These are phyloP conservation scores for Calliphora vicina DNA, from an alignment of 1,140 invertebrate genomes.

Conservation along the genomic window DNA sequence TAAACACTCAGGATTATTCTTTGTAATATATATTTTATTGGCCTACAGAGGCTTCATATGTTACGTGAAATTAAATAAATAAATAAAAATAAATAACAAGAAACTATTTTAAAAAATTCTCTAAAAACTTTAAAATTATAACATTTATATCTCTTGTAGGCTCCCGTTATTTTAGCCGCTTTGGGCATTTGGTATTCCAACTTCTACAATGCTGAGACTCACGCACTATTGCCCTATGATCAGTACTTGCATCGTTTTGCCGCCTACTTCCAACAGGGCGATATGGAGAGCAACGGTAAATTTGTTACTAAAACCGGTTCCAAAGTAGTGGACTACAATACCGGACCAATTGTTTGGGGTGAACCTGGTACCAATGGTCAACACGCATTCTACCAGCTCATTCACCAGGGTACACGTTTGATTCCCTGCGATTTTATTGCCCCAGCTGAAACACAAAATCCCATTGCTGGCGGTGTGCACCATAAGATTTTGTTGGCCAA, in stretches of 20 bases:
- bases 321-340: conserved; percentile 78
- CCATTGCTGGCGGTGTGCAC: conserved; percentile 78
- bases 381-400: conserved; percentile 97
- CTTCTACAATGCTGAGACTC: conserved; percentile 94
- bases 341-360: conserved; percentile 95
- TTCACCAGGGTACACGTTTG: conserved; percentile 80
- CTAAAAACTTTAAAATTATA: conserved; percentile 14
- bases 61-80: no score
- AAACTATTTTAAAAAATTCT: no score
- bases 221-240: conserved; percentile 96
- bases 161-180: conserved; percentile 92
- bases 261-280: conserved; percentile 99
- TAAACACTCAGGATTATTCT: no score
- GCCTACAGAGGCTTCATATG: no score
- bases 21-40: no score
- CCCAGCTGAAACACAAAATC: conserved; percentile 92
- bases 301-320: conserved; percentile 82
- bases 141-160: conserved; percentile 69
- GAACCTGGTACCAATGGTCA: conserved; percentile 99
- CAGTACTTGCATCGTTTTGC: conserved; percentile 98
- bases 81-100: no score
- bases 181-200: conserved; percentile 97
- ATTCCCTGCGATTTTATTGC: conserved; percentile 98
- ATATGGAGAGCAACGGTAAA: conserved; percentile 99
- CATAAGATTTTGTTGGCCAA: conserved; percentile 94